phyloP scores from a whole-genome alignment of 2,113 vertebrate genomes.

The Noturus placidus region DNA sequence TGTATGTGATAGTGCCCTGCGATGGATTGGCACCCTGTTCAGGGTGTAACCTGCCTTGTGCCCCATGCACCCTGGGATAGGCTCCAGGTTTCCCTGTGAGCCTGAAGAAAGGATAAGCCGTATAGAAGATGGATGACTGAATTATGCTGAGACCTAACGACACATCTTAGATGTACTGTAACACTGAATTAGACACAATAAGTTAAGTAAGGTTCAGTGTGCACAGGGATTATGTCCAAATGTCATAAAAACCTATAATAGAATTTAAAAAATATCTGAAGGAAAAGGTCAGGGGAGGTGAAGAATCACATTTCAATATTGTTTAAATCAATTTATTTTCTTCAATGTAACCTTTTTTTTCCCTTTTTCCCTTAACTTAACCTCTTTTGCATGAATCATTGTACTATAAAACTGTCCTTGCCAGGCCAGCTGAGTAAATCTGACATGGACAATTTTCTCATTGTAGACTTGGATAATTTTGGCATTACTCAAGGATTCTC shows the following conservation, averaged over 20 bases:
- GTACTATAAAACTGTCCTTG: background rate
- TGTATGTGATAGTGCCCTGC: too few species aligned
- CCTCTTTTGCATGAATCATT: background rate
- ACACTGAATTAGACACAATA: background rate
- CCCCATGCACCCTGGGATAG: too few species aligned
- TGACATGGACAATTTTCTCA: constrained; percentile 10
- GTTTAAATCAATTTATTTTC: background rate
- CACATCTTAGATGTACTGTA: background rate
- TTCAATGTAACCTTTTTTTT: background rate
- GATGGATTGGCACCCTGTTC: too few species aligned
- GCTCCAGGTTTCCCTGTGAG: too few species aligned
- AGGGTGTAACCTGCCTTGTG: too few species aligned
- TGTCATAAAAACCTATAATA: background rate
- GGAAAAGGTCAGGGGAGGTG: background rate
- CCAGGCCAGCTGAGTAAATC: background rate
- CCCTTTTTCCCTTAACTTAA: background rate
- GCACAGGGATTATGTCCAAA: background rate
- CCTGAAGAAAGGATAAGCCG: too few species aligned
- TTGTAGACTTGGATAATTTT: constrained; percentile 16
- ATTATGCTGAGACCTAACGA: background rate
- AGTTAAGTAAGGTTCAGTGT: background rate
- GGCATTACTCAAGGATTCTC: background rate
- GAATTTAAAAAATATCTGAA: background rate
- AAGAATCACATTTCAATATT: background rate
- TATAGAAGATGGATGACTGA: too few species aligned